Conservation (phyloP, 53 echinoderm and acorn worm genomes). For the Arbacia lixula region DNA sequence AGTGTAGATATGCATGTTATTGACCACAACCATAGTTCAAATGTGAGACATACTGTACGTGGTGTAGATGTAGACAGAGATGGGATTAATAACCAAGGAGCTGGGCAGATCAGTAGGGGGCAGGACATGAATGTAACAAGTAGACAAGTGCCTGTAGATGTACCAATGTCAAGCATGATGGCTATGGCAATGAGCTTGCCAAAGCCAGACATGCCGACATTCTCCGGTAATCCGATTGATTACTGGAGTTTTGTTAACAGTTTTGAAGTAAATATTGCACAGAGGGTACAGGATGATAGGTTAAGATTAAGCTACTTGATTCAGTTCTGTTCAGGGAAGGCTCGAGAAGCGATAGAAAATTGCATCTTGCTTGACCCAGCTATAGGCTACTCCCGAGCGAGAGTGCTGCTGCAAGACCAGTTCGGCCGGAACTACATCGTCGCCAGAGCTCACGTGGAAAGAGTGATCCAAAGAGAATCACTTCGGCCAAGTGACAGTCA, state of each 20-base stretch:
- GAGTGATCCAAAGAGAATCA: conserved; percentile 28
- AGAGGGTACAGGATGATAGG: conserved; percentile 34
- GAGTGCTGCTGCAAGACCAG: conserved; percentile 59
- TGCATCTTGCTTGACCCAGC: conserved; percentile 53
- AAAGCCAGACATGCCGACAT: conserved; percentile 65
- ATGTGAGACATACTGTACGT: no score
- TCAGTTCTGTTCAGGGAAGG: conserved; percentile 64
- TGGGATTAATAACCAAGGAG: no score
- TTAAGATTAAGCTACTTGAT: conserved; percentile 55
- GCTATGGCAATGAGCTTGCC: conserved; percentile 71
- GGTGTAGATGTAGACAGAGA: no score
- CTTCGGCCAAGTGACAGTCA: conserved; percentile 29
- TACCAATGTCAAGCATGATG: conserved; percentile 41
- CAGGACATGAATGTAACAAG: no score
- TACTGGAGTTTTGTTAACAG: conserved; percentile 69
- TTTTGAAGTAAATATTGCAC: conserved; percentile 65
- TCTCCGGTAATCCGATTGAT: conserved; percentile 69
- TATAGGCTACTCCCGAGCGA: conserved; percentile 33
- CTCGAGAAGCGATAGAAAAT: conserved; percentile 56
- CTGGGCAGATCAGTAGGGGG: no score
- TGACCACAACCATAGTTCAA: no score
- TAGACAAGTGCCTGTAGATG: no score
- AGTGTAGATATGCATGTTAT: no score
- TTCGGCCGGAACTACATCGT: conserved; percentile 74
- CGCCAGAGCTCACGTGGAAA: conserved; percentile 53